Conservation (phyloP, 2,797 vertebrate genomes). For the Momotus momota region DNA sequence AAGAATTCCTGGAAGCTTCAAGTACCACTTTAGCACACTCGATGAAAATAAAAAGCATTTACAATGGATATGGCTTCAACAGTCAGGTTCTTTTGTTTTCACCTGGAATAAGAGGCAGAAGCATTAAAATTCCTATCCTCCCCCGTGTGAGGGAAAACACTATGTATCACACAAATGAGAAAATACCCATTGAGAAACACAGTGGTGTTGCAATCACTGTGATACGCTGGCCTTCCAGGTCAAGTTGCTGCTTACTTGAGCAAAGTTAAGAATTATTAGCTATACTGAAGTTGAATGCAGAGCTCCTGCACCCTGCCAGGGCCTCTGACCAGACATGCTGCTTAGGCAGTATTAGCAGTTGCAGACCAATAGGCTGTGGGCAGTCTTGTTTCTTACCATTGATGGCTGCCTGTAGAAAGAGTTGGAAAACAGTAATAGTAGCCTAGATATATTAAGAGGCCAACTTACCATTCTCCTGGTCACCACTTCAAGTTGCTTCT, state of each 20-base stretch:
- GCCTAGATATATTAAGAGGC: background rate
- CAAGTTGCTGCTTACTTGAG: background rate
- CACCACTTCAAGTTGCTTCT: constrained; percentile 88
- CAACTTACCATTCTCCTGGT: constrained; percentile 91
- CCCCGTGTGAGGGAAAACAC: background rate
- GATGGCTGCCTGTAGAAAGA: background rate
- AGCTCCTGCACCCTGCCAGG: background rate
- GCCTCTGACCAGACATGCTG: background rate
- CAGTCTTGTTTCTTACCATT: background rate
- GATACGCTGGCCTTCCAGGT: background rate
- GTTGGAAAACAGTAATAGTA: background rate
- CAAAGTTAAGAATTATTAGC: background rate
- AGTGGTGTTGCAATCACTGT: background rate
- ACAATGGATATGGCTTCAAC: background rate
- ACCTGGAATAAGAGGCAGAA: background rate
- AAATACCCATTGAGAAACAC: background rate
- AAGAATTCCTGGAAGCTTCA: background rate
- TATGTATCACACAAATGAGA: background rate
- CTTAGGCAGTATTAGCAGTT: background rate
- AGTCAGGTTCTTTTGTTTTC: background rate
- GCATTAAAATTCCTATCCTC: background rate
- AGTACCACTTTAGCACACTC: background rate
- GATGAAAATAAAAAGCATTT: background rate
- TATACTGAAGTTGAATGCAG: background rate
- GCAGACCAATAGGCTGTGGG: background rate